phyloP scores from a whole-genome alignment of 2,888 invertebrate genomes.

The Spilosoma lubricipeda region DNA sequence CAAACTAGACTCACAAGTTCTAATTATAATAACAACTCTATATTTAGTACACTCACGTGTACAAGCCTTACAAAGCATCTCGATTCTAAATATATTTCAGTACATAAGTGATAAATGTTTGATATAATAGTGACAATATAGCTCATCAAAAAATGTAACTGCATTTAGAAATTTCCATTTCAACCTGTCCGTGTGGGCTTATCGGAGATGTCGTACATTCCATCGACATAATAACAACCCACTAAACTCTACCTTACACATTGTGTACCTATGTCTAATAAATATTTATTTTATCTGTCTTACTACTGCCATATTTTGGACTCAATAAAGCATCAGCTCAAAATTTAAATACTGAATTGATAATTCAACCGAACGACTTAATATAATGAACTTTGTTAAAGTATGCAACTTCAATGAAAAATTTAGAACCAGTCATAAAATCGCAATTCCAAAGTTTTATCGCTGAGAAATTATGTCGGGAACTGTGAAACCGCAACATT shows the following conservation, averaged over 20 bases:
- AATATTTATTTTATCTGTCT: constrained; percentile 43
- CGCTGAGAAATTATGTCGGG: constrained; percentile 49
- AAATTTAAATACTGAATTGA: constrained; percentile 32
- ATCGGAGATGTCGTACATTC: constrained; percentile 42
- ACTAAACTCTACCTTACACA: constrained; percentile 50
- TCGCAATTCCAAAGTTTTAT: constrained; percentile 50
- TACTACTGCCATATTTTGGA: constrained; percentile 10
- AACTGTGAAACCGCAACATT: constrained; percentile 42
- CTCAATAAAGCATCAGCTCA: constrained; percentile 27
- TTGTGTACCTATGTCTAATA: constrained; percentile 33
- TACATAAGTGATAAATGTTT: not conserved
- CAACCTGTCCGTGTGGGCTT: constrained; percentile 34
- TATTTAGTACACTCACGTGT: not conserved
- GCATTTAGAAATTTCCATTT: constrained; percentile 32
- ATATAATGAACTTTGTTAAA: constrained; percentile 52
- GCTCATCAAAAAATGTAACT: not conserved
- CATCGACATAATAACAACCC: constrained; percentile 50
- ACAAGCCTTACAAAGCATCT: not conserved
- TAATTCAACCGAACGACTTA: constrained; percentile 47
- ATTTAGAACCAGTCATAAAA: constrained; percentile 54
- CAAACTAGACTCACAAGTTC: not conserved
- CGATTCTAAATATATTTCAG: not conserved
- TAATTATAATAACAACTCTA: constrained; percentile 16
- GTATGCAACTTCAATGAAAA: constrained; percentile 59
- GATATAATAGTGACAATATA: not conserved